Evolutionary conservation across 64 coral and sea anemone genomes (phyloP).

Genomic region (Actinia tenebrosa): DNA sequence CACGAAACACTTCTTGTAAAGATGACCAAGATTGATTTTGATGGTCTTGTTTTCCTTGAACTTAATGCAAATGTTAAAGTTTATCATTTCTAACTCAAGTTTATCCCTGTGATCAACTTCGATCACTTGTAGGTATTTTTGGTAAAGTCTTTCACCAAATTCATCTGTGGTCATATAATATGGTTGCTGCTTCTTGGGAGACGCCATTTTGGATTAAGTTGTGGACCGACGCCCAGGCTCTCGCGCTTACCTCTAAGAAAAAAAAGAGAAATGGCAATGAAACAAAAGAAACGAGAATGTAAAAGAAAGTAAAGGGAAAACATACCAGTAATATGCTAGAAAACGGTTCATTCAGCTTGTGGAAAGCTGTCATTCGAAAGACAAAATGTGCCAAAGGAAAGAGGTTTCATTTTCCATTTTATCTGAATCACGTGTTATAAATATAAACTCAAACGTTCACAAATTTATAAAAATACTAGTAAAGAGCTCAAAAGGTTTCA

Average conservation of each 20-base stretch:
- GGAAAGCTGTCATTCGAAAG: too few relatives aligned
- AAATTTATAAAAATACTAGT: too few relatives aligned
- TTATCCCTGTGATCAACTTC: background rate
- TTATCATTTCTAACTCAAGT: background rate
- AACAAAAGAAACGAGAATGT: background rate
- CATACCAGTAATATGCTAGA: background rate
- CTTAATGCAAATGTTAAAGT: background rate
- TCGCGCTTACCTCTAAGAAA: background rate
- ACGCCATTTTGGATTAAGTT: background rate
- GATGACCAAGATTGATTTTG: background rate
- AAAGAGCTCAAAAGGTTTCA: too few relatives aligned
- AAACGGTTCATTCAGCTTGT: too few relatives aligned
- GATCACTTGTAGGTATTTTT: background rate
- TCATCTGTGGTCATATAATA: background rate
- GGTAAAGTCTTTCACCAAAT: background rate
- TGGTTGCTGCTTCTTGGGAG: background rate
- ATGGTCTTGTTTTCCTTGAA: background rate
- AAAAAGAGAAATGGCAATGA: background rate
- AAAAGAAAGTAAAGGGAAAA: background rate
- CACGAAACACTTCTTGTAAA: background rate
- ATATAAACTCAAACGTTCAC: too few relatives aligned
- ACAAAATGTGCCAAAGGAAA: background rate
- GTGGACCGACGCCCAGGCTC: background rate
- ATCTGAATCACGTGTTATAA: background rate
- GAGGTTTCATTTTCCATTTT: background rate